These are phyloP conservation scores for Epizoanthus illoricatus DNA, from an alignment of 92 coral and sea anemone genomes.

Conservation along the genomic window DNA sequence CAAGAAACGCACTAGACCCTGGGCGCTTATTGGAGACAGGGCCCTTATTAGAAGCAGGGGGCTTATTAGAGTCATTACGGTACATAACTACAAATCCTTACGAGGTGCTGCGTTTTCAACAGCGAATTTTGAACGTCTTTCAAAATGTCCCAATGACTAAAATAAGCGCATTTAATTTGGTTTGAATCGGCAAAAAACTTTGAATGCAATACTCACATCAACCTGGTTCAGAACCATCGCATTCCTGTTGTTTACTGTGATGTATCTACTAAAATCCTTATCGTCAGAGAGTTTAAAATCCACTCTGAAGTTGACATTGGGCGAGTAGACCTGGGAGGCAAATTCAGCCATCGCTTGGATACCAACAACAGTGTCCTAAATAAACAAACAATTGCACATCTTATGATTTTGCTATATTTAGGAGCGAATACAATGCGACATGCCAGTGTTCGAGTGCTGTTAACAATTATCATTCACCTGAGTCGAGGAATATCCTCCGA, in stretches of 20 bases:
- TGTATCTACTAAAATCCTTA: slow-evolving; percentile 48
- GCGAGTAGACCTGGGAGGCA: slow-evolving; percentile 75
- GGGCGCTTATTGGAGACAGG: not conserved
- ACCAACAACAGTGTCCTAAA: slow-evolving; percentile 90
- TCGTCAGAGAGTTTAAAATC: slow-evolving; percentile 58
- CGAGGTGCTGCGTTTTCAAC: no score
- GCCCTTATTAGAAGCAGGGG: no score
- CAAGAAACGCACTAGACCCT: no score
- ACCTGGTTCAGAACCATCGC: slow-evolving; percentile 78
- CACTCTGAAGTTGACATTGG: slow-evolving; percentile 70
- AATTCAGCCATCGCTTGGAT: slow-evolving; percentile 91
- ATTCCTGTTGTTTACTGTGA: slow-evolving; percentile 62
- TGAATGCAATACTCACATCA: slow-evolving; percentile 51
- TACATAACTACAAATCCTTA: no score
- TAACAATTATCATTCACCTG: slow-evolving; percentile 53
- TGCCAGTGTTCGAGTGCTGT: no score
- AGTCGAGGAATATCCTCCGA: slow-evolving; percentile 92
- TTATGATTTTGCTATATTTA: no score
- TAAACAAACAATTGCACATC: not conserved
- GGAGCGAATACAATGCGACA: no score
- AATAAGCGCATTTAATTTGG: no score
- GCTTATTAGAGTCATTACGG: no score
- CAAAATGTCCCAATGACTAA: no score
- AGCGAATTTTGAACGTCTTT: no score
- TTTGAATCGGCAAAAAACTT: no score